These are phyloP conservation scores for Hirtodrosophila histrioides DNA, from an alignment of 2,888 invertebrate genomes.

Conservation along the genomic window DNA sequence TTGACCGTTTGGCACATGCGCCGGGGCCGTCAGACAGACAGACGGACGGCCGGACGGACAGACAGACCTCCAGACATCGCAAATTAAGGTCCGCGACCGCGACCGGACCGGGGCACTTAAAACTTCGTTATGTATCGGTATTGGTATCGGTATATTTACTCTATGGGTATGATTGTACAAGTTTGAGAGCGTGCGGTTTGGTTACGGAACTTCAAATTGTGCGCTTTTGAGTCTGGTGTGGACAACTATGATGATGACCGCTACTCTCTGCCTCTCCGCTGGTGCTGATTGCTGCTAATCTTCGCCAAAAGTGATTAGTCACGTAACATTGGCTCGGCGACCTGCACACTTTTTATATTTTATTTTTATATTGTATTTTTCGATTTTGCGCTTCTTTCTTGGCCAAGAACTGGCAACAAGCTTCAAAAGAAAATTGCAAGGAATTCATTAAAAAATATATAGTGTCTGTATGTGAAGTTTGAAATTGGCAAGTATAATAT, in stretches of 20 bases:
- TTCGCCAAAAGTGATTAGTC: conserved; percentile 79
- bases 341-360: conserved; percentile 34
- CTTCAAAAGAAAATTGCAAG: conserved; percentile 19
- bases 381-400: conserved; percentile 20
- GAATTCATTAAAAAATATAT: conserved; percentile 32
- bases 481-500: too few relatives aligned
- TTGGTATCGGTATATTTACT: conserved; percentile 35
- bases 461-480: too few relatives aligned
- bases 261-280: conserved; percentile 44
- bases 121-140: conserved; percentile 47
- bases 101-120: conserved; percentile 68
- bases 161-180: conserved; percentile 19
- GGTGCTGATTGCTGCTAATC: conserved; percentile 77
- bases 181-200: conserved; percentile 44
- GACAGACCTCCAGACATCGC: conserved; percentile 65
- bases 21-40: conserved; percentile 48
- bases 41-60: not conserved
- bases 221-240: conserved; percentile 73
- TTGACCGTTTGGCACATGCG: conserved; percentile 79
- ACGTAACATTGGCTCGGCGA: conserved; percentile 74
- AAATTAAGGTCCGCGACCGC: conserved; percentile 75
- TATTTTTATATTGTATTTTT: conserved; percentile 3
- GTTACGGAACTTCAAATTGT: conserved; percentile 73
- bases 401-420: not conserved
- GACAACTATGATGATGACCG: conserved; percentile 79